Base-by-base conservation (phyloP, 2,888 invertebrate genomes). In the Agrilus cyanescens region DNA sequence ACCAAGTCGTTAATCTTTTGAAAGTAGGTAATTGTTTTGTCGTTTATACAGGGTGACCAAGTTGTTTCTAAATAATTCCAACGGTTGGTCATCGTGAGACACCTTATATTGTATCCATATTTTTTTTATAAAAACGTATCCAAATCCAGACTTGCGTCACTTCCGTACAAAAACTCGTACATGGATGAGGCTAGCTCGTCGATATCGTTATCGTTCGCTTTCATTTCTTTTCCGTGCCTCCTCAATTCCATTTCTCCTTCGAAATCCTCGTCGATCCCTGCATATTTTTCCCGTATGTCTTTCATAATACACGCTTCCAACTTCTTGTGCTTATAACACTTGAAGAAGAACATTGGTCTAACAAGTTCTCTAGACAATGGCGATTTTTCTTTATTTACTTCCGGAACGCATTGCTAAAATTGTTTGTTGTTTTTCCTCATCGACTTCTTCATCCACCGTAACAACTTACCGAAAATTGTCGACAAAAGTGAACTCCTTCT, bases 301-400 rank as follows among this genome's bases (percentile, higher is more conserved):
- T 80, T 80, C 79, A 81, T 78, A 49, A 80, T 76, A 58, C 80
- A 81, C 0, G 80, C 78, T 58, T 81, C 80, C 40, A 81, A 57
- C 57, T 81, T 81, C 67, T 81, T 80, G 65, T 81, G 80, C 73
- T 80, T 80, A 62, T 81, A 81, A 53, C 80, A 81, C 45, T 78
- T 74, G 71, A 81, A 81, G 72, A 81, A 81, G 69, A 80, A 79
- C 75, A 80, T 80, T 1, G 80, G 78, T 45, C 74, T 71, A 47
- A 79, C 74, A 35, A 80, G 69, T 56, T 80, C 80, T 37, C 75
- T 71, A 0, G 79, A 78, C 0, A 80, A 67, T 0, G 76, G 77
- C 0, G 76, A 72, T 48, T 74, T 74, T 44, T 78, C 76, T 40
- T 75, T 73, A 49, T 78, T 75, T 20, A 76, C 70, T 51, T 80